Evolutionary conservation across 1,140 invertebrate species (phyloP).

Genomic region (Paralvinella palmiformis): DNA sequence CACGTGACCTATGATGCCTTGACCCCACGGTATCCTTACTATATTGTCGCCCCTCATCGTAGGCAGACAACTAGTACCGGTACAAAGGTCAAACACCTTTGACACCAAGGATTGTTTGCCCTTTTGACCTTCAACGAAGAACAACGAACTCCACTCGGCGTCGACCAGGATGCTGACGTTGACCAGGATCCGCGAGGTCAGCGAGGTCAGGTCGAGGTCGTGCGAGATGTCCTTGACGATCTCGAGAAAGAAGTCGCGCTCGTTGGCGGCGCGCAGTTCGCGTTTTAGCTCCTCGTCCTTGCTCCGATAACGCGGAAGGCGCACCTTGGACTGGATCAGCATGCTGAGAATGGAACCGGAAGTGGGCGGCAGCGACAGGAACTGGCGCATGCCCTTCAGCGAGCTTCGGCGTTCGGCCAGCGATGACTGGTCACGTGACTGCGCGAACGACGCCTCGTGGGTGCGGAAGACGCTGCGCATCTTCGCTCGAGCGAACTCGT

Average conservation of each 20-base stretch:
- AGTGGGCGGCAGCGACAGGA: slow-evolving; percentile 52
- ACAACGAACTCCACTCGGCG: slow-evolving; percentile 51
- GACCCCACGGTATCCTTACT: slow-evolving; percentile 24
- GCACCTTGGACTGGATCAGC: slow-evolving; percentile 53
- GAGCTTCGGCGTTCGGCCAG: slow-evolving; percentile 40
- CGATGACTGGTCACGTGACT: slow-evolving; percentile 5
- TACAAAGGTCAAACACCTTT: slow-evolving; percentile 30
- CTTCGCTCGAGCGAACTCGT: slow-evolving; percentile 50
- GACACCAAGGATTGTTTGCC: slow-evolving; percentile 50
- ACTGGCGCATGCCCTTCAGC: slow-evolving; percentile 50
- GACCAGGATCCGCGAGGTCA: slow-evolving; percentile 52
- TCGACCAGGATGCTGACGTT: slow-evolving; percentile 51
- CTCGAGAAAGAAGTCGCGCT: slow-evolving; percentile 51
- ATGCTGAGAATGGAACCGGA: slow-evolving; percentile 53
- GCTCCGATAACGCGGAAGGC: slow-evolving; percentile 46
- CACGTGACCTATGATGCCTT: slow-evolving; percentile 31
- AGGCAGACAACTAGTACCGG: slow-evolving; percentile 28
- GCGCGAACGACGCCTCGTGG: slow-evolving; percentile 18
- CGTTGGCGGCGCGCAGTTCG: slow-evolving; percentile 46
- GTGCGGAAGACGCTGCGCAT: slow-evolving; percentile 47
- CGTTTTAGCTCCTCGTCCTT: slow-evolving; percentile 47
- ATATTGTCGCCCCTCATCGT: slow-evolving; percentile 18
- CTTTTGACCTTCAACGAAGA: slow-evolving; percentile 49
- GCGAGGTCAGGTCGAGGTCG: slow-evolving; percentile 50
- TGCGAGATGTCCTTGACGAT: slow-evolving; percentile 53